Evolutionary conservation across 92 coral and sea anemone genomes (phyloP), one percentile per base, ranked within the genome.

Genomic region (Metridium senile): DNA sequence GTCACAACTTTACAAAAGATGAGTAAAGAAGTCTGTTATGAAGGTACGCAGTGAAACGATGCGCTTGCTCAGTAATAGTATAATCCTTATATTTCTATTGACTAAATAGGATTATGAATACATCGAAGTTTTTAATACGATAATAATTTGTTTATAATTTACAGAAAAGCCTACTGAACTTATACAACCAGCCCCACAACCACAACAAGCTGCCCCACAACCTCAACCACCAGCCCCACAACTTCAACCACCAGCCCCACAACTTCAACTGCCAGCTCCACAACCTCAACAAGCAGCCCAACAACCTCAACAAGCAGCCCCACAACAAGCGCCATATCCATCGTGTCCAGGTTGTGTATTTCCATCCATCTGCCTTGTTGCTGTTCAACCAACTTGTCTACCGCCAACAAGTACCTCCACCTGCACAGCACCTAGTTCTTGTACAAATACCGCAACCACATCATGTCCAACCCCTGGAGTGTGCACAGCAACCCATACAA

Each of bases 281-380:
- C 49, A 39, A 39, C 49, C 49, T 39, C 49, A 4, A 39, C 49
- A 6, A 39, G 8, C 49, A 39, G 49, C 49, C 13, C 49, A 4
- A 39, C 49, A 6, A 13, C 8, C 49, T 39, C 49, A 39, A 39
- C 49, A 39, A 13, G n/a, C n/a, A n/a, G n/a, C n/a, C n/a, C 8
- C 49, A 4, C 49, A 39, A 39, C 49, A 39, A 13, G 49, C 49
- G 13, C 49, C 6, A 13, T 13, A 39, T 4, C 49, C 49, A 39
- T 39, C 58, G 27, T 87, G 91, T 39, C 88, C 82, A 20, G 64
- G 54, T 16, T 88, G 93, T 53, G 65, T 45, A 0, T 65, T 52
- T n/a, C 93, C 93, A n/a, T 80, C 83, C 9, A 67, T 84, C 32
- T 88, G 93, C 57, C 52, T 88, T 39, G 20, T 82, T 0, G 86